Percentiles rank a stretch among this genome's conserved stretches.
phyloP scores from a whole-genome alignment of 2,888 invertebrate species.

The Chymomyza procnemis region DNA sequence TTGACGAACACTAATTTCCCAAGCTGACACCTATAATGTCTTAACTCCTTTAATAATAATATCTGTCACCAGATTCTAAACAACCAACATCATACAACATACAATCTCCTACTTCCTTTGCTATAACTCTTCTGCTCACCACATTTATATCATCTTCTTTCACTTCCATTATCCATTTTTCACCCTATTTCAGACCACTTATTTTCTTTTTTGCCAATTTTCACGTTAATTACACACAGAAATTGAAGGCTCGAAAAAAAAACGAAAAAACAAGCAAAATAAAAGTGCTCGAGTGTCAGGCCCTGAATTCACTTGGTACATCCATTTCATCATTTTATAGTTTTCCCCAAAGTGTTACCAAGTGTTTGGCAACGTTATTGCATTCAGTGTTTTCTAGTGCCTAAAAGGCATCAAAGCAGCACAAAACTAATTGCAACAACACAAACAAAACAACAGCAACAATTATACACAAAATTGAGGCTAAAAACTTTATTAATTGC shows the following conservation, averaged over 20 bases:
- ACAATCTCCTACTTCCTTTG: background rate
- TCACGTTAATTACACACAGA: slow-evolving; percentile 62
- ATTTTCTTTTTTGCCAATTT: slow-evolving; percentile 26
- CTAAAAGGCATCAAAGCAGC: slow-evolving; percentile 71
- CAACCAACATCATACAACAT: background rate
- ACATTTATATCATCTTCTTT: background rate
- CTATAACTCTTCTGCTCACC: background rate
- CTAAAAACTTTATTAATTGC: slow-evolving; percentile 72
- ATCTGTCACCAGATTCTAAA: background rate
- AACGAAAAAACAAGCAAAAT: slow-evolving; percentile 7
- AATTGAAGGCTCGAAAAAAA: slow-evolving; percentile 22
- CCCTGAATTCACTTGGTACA: background rate
- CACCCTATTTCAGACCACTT: background rate
- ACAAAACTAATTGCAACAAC: slow-evolving; percentile 67
- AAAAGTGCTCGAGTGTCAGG: background rate
- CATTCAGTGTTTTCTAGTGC: slow-evolving; percentile 54
- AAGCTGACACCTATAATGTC: too few relatives aligned
- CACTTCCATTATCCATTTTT: background rate
- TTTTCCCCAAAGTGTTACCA: background rate
- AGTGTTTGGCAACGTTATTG: background rate
- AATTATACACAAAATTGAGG: slow-evolving; percentile 70
- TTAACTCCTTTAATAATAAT: too few relatives aligned
- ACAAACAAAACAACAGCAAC: slow-evolving; percentile 50
- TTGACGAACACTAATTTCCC: too few relatives aligned
- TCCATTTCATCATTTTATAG: background rate